Conservation (phyloP, 2,797 vertebrate genomes). For the Centropyge bicolor region DNA sequence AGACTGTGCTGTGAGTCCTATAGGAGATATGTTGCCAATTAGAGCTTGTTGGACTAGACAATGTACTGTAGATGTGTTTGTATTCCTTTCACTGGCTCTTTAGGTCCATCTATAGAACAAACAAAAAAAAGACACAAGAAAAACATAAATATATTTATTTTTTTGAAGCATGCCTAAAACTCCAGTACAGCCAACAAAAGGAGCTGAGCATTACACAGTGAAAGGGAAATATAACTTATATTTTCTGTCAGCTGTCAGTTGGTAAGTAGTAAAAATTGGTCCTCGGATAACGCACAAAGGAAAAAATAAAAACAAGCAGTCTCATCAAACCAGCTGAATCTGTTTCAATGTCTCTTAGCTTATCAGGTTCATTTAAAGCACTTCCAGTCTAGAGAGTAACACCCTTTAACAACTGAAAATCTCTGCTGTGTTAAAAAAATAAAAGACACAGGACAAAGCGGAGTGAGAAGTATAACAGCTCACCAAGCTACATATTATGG, state of each 20-base stretch:
- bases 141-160: constrained; percentile 83
- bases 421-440: constrained; percentile 56
- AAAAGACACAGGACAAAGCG: constrained; percentile 59
- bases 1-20: neutral
- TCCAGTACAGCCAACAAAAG: constrained; percentile 69
- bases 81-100: neutral
- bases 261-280: constrained; percentile 67
- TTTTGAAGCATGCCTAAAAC: constrained; percentile 77
- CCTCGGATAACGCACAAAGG: constrained; percentile 60
- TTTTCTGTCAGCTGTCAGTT: constrained; percentile 58
- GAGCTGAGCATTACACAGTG: constrained; percentile 70
- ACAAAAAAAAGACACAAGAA: constrained; percentile 49
- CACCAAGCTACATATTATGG: constrained; percentile 71
- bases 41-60: neutral
- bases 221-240: constrained; percentile 66
- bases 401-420: constrained; percentile 47
- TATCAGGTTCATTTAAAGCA: constrained; percentile 73
- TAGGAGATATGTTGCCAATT: neutral
- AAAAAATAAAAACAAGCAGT: constrained; percentile 31
- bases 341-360: constrained; percentile 66
- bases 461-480: constrained; percentile 56
- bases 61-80: neutral
- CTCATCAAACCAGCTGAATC: constrained; percentile 54
- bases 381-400: constrained; percentile 61
- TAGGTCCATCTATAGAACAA: neutral